Evolutionary conservation across 2,113 vertebrate genomes (phyloP), one percentile per base, ranked within the genome.

Genomic region (Neolamprologus tretocephalus): DNA sequence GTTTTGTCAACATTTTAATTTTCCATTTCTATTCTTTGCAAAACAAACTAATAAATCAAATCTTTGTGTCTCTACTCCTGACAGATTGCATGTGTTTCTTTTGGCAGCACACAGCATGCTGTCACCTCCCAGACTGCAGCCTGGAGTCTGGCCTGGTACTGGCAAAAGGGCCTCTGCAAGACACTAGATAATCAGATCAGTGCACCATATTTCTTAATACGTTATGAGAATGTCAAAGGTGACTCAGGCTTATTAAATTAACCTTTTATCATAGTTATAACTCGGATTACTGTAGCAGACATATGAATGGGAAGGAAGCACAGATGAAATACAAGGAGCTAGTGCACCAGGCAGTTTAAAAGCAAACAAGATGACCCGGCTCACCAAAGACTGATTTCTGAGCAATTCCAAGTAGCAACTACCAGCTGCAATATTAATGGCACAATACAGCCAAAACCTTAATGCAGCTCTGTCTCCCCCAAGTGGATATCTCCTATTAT

Each of bases 391-490:
- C 16, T 10, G 14, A 66, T 53, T 68, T 49, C 47, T 79, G 5
- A 63, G 4, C 21, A 63, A 17, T 40, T 53, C 13, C 73, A 45
- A 66, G 5, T 21, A 49, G 21, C 63, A 53, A 40, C 53, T 66
- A 11, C 54, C 86, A 40, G 26, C 5, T 73, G 35, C 33, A 80
- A 21, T 11, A 53, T 71, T 53, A 75, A 21, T 26, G n/a, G 47
- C 31, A 28, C 19, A 23, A 6, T 14, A 8, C 35, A 66, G 37
- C 33, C 61, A 51, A 45, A 55, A 13, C 4, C 26, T 23, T 14
- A 26, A 54, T 86, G 80, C 57, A 89, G 61, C 90, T 94, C 68
- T 96, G 92, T 81, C 93, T 90, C 95, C 94, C 94, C 92, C 95
- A 71, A 33, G 93, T 94, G 95, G 93, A 84, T 73, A 82, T 31